Evolutionary conservation across 2,888 invertebrate genomes (phyloP).

Genomic region (Lordiphosa fenestrarum): DNA sequence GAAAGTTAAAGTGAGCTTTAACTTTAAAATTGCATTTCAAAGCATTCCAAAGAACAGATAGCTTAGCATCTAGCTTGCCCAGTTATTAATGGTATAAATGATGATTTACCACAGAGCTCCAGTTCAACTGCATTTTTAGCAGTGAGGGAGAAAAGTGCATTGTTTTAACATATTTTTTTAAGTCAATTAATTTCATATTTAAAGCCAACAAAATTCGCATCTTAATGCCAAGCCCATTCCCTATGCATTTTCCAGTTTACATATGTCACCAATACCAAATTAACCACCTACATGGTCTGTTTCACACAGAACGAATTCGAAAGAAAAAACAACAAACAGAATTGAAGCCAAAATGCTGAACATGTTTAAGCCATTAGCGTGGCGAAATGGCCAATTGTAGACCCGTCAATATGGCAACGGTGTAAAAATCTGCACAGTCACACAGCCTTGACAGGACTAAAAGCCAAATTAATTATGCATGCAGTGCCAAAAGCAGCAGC

Average conservation of each 20-base stretch:
- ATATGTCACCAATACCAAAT: slow-evolving; percentile 22
- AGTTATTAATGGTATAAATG: no score
- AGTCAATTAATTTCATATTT: neutral
- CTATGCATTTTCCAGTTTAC: no score
- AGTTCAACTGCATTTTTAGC: no score
- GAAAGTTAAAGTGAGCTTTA: no score
- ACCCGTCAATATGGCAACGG: slow-evolving; percentile 54
- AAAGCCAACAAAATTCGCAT: neutral
- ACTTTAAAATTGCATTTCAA: no score
- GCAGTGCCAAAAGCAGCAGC: slow-evolving; percentile 39
- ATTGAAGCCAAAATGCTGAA: slow-evolving; percentile 31
- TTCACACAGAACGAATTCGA: slow-evolving; percentile 4
- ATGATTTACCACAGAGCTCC: no score
- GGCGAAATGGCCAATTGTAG: slow-evolving; percentile 44
- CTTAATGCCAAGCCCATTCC: no score
- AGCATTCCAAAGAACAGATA: no score
- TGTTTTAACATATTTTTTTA: no score
- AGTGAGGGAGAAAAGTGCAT: no score
- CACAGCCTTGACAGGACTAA: slow-evolving; percentile 40
- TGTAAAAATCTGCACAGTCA: slow-evolving; percentile 23
- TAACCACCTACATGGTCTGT: slow-evolving; percentile 22
- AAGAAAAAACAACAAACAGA: slow-evolving; percentile 27
- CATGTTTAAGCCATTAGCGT: slow-evolving; percentile 70
- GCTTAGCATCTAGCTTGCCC: no score
- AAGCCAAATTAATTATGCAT: slow-evolving; percentile 76